Conservation (phyloP, 2,797 vertebrate genomes). For the Mionectes olivaceus region DNA sequence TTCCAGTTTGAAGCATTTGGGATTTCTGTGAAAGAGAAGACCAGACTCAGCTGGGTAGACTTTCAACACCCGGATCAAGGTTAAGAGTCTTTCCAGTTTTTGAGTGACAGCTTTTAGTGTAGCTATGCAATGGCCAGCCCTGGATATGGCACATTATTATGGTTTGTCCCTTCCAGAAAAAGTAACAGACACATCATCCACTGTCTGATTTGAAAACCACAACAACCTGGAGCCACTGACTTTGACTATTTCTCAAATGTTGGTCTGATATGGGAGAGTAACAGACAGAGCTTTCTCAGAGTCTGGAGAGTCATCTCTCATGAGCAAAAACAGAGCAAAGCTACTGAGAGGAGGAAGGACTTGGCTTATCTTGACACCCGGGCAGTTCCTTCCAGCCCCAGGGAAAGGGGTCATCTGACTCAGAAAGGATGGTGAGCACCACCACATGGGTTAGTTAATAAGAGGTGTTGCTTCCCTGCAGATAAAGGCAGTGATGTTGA, state of each 20-base stretch:
- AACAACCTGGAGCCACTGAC: neutral
- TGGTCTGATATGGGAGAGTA: neutral
- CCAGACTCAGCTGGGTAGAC: neutral
- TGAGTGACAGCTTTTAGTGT: neutral
- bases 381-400: neutral
- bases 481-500: neutral
- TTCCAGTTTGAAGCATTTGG: neutral
- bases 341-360: neutral
- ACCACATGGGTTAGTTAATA: neutral
- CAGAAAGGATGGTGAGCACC: neutral
- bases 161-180: neutral
- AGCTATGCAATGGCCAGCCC: accelerated
- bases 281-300: neutral
- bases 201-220: neutral
- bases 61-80: neutral
- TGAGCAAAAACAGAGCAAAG: neutral
- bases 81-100: neutral
- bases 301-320: neutral
- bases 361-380: neutral
- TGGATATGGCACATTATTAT: neutral
- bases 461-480: neutral
- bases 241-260: neutral
- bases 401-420: neutral
- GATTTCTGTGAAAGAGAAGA: neutral
- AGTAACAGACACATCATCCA: neutral